Base-by-base conservation (phyloP, 1,140 invertebrate genomes). In the Protaetia brevitarsis region DNA sequence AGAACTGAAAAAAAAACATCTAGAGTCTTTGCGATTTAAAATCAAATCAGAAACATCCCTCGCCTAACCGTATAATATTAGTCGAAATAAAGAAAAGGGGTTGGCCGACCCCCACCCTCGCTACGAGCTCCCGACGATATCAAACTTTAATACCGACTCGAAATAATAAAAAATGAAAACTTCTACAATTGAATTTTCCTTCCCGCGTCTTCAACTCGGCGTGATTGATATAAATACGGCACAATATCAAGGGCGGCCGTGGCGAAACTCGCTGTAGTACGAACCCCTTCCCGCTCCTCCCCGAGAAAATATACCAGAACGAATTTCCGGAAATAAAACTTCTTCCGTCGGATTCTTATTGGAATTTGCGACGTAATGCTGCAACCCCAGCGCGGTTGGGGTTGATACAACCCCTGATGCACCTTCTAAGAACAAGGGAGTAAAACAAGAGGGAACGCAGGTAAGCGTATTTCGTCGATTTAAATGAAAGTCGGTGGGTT, bases 331-430 rank as follows among this genome's bases (percentile, higher is more conserved):
- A 69, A 69, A 69, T 66, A 64, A 69, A 69, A 69, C 64, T 66
- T 57, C 65, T 61, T 63, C 62, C 63, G 63, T 58, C 64, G 66
- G 69, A 70, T 70, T 68, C 66, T 70, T 70, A 68, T 68, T 70
- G 66, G 66, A 70, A 70, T 70, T 70, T 70, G 68, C 66, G 69
- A 68, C 66, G 41, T 23, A 51, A 51, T 51, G 21, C 41, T 23
- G 19, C 11, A 51, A n/a, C n/a, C n/a, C n/a, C n/a, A n/a, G n/a
- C n/a, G n/a, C n/a, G n/a, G n/a, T n/a, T n/a, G n/a, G n/a, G n/a
- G n/a, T n/a, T n/a, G n/a, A n/a, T n/a, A n/a, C n/a, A n/a, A n/a
- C n/a, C n/a, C n/a, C n/a, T n/a, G n/a, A n/a, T n/a, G n/a, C n/a
- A n/a, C n/a, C n/a, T n/a, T n/a, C n/a, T n/a, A n/a, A n/a, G n/a